Base-by-base conservation (phyloP, 2,113 vertebrate genomes). In the Chaetorhynchus papuensis region DNA sequence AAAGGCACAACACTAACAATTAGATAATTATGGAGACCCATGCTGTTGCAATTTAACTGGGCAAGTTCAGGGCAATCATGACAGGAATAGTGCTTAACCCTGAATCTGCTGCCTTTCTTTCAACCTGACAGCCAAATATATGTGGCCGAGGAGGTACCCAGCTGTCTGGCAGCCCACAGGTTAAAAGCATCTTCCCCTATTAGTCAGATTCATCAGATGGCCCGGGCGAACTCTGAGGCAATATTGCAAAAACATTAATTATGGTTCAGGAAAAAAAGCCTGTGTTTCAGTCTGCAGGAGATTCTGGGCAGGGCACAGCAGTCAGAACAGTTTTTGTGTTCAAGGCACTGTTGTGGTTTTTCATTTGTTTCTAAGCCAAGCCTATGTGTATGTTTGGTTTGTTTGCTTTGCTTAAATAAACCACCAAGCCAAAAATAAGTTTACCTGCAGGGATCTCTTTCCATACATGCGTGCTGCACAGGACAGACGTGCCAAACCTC, bases 11-110 rank as follows among this genome's bases (percentile, higher is more conserved):
- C 97, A 98, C 97, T 97, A 97, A 98, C 97, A 98, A 98, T 98
- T 98, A 98, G 97, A 96, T 98, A 98, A 98, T 98, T 98, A 98
- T 94, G 97, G 97, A 98, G 96, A 96, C 97, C 97, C 97, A 96
- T 96, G 97, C 97, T 98, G 97, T 93, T 98, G 97, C 97, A 97
- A 97, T 98, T 98, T 98, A 97, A 97, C 97, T 97, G 97, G 97
- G 96, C 97, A 97, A 97, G 96, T 98, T 97, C 97, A 97, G 97
- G 97, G 98, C 98, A 97, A 96, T 97, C 96, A 94, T 95, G 96
- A 96, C 96, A 98, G 96, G 95, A 94, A 91, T 86, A 94, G 84
- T 90, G 92, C 91, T 98, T 98, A 98, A 98, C 97, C 95, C 97
- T 96, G 89, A 84, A 76, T 93, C 87, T 96, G 97, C 97, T 92